Evolutionary conservation across 1,140 invertebrate species (phyloP).

Genomic region (Drosophila willistoni): DNA sequence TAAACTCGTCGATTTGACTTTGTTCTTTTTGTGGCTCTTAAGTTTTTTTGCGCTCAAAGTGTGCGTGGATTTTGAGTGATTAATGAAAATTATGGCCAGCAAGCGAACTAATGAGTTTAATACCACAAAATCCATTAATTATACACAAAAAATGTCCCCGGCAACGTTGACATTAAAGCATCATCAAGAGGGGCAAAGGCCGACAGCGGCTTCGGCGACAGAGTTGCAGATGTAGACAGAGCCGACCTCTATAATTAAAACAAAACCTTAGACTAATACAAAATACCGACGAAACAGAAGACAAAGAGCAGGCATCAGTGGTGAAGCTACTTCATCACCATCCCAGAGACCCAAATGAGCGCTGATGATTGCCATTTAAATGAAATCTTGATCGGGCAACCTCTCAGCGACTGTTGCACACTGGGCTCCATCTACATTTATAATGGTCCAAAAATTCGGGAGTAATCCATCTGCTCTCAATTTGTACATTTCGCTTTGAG

Average conservation of each 20-base stretch:
- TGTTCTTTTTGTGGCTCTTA: constrained; percentile 35
- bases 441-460: neutral
- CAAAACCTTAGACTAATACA: constrained; percentile 57
- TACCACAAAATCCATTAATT: constrained; percentile 74
- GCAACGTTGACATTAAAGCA: constrained; percentile 64
- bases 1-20: constrained; percentile 32
- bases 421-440: neutral
- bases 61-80: constrained; percentile 74
- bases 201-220: neutral
- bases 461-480: no score
- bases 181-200: constrained; percentile 33
- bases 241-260: constrained; percentile 78
- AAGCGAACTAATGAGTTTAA: constrained; percentile 82
- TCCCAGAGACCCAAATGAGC: constrained; percentile 61
- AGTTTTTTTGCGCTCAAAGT: constrained; percentile 17
- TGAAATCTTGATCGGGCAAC: constrained; percentile 77
- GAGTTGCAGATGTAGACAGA: constrained; percentile 8
- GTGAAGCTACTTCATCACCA: constrained; percentile 64
- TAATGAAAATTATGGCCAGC: constrained; percentile 78
- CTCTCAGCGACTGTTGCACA: constrained; percentile 19
- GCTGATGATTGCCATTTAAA: constrained; percentile 82
- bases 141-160: constrained; percentile 29
- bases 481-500: no score
- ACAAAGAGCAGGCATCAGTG: constrained; percentile 43
- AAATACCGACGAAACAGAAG: constrained; percentile 52